A percentile compares a stretch with the other conserved stretches of the same genome.
phyloP scores from a whole-genome alignment of 2,888 invertebrate species.

The Volucella zonaria region DNA sequence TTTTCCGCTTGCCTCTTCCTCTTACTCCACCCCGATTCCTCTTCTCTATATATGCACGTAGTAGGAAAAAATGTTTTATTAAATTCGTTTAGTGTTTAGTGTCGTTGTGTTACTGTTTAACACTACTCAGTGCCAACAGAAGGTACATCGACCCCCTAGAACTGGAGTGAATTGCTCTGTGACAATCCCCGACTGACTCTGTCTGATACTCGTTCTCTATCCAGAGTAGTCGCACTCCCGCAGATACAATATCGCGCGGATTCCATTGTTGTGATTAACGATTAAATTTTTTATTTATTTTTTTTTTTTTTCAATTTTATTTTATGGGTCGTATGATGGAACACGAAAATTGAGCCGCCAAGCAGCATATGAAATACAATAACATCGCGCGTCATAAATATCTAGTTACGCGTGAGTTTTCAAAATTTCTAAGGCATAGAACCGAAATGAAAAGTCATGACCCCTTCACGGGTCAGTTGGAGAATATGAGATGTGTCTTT shows the following conservation, averaged over 20 bases:
- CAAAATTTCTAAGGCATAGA: constrained; percentile 40
- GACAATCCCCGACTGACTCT: constrained; percentile 11
- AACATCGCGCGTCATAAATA: constrained; percentile 55
- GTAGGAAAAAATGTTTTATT: constrained; percentile 60
- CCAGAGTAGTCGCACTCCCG: background rate
- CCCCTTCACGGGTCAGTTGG: constrained; percentile 15
- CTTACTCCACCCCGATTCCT: background rate
- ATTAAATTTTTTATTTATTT: constrained; percentile 36
- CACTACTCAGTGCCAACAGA: constrained; percentile 26
- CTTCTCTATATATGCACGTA: background rate
- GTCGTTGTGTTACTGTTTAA: constrained; percentile 37
- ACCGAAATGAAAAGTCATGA: constrained; percentile 40
- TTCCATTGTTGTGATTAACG: constrained; percentile 70
- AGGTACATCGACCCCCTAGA: constrained; percentile 52
- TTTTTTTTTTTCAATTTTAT: constrained; percentile 53
- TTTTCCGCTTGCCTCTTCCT: background rate
- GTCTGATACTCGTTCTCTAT: background rate
- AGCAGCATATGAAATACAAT: constrained; percentile 26
- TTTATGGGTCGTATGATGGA: constrained; percentile 15
- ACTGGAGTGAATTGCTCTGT: background rate
- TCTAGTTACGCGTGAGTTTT: constrained; percentile 62
- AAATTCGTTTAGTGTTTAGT: constrained; percentile 69
- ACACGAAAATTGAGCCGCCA: constrained; percentile 58
- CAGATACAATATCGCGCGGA: constrained; percentile 45
- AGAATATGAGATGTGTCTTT: background rate